A percentile compares a stretch with the other conserved stretches of the same genome.
Evolutionary conservation across 2,888 invertebrate genomes (phyloP).

Genomic region (Heliothis peltigera): DNA sequence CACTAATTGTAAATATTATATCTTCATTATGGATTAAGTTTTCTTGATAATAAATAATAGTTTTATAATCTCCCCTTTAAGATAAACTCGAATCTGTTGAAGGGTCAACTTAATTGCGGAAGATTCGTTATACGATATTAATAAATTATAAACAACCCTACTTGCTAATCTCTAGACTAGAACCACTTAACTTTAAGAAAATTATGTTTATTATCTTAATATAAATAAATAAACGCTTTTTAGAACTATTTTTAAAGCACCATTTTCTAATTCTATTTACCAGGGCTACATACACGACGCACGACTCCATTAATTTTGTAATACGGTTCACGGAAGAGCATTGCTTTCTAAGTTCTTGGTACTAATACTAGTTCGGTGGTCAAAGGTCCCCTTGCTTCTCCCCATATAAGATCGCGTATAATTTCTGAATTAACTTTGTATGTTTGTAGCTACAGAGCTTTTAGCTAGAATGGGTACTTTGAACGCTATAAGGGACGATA

Average conservation of each 20-base stretch:
- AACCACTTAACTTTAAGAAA: no score
- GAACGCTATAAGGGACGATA: no score
- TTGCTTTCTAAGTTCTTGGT: constrained; percentile 21
- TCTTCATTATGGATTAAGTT: constrained; percentile 7
- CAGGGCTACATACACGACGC: background rate
- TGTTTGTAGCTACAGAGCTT: no score
- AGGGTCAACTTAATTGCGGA: no score
- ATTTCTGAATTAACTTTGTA: constrained; percentile 8
- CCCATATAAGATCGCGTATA: background rate
- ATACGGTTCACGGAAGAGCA: constrained; percentile 35
- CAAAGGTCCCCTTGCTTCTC: background rate
- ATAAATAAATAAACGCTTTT: background rate
- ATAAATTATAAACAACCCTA: no score
- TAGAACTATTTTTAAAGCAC: background rate
- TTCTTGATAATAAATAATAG: constrained; percentile 3
- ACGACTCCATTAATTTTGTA: constrained; percentile 24
- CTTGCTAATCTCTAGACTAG: no score
- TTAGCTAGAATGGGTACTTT: no score
- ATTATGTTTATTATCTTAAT: no score
- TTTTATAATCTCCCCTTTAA: constrained; percentile 1
- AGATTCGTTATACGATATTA: no score
- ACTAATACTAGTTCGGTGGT: constrained; percentile 22
- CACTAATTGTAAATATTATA: constrained; percentile 4
- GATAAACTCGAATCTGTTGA: no score
- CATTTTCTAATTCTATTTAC: background rate